phyloP scores from a whole-genome alignment of 1,140 invertebrate species.

The Cataglyphis hispanica region DNA sequence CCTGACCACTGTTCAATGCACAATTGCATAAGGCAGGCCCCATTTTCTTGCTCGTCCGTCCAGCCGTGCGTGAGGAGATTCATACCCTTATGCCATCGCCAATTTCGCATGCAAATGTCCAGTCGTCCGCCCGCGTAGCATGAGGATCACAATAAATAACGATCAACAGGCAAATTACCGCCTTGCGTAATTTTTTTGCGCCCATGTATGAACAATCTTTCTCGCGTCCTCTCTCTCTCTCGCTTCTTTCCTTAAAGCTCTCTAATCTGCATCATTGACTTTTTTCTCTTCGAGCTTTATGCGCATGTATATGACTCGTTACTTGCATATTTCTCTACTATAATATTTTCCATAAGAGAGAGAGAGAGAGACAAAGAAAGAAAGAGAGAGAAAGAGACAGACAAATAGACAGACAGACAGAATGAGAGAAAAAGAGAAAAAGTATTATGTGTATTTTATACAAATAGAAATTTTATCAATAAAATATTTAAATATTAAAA shows the following conservation, averaged over 20 bases:
- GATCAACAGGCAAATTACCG: slow-evolving; percentile 75
- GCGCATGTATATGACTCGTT: slow-evolving; percentile 44
- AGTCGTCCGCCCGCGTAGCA: slow-evolving; percentile 48
- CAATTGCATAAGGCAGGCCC: slow-evolving; percentile 56
- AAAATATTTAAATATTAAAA: background rate
- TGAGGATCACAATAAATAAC: slow-evolving; percentile 77
- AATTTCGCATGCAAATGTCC: slow-evolving; percentile 78
- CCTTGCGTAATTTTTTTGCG: slow-evolving; percentile 22
- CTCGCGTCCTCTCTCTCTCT: slow-evolving; percentile 24
- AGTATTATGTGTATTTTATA: background rate
- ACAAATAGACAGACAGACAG: no score
- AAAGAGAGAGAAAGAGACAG: no score
- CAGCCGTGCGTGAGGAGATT: slow-evolving; percentile 44
- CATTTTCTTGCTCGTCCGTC: slow-evolving; percentile 21
- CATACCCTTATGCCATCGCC: slow-evolving; percentile 59
- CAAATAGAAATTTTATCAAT: slow-evolving; percentile 18
- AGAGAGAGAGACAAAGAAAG: background rate
- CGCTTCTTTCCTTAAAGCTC: background rate
- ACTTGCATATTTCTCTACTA: slow-evolving; percentile 26
- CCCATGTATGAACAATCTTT: background rate
- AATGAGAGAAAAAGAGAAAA: background rate
- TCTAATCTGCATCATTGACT: slow-evolving; percentile 27
- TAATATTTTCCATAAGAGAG: background rate
- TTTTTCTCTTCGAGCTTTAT: slow-evolving; percentile 22
- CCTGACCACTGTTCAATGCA: slow-evolving; percentile 65